Evolutionary conservation across 2,797 vertebrate genomes (phyloP), one percentile per base, ranked within the genome.

Genomic region (Neosilurus mollespiculum): DNA sequence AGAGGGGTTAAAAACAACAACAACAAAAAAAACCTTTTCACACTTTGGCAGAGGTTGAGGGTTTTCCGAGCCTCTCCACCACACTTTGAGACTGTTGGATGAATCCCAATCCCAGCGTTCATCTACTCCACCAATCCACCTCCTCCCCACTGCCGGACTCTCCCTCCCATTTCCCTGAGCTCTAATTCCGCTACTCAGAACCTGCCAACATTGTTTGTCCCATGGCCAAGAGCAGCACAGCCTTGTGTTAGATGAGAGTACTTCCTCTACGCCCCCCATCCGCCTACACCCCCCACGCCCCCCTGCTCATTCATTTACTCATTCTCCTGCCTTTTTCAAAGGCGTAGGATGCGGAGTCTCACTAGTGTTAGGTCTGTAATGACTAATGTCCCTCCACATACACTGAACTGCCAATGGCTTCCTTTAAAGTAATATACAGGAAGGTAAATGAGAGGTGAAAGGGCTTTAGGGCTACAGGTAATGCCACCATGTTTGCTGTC

Each of bases 101-200:
- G 94, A 95, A 94, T 95, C 94, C 95, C 92, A 92, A 91, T 93
- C 90, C 93, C 93, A 93, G 91, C 91, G 93, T 91, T 92, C 90
- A 90, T 90, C 92, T 93, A 70, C 67, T 79, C 91, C 88, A 85
- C 83, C 70, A 81, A 62, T 78, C 43, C 49, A 76, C 80, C 83
- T 69, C 75, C 72, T 87, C 83, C 65, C 81, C 72, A 75, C 77
- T 87, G 87, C 86, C 94, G 95, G 95, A 95, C 94, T 93, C 91
- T 92, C 93, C 92, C 91, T 88, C 91, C 92, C 91, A 89, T 93
- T 94, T 92, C 83, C 93, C 92, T 93, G 84, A 85, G 90, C 87
- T 90, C 37, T 87, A 90, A 91, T 94, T 94, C 93, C 91, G 93
- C 88, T 86, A 83, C 86, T 91, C 88, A 90, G 67, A 86, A 92